phyloP scores from a whole-genome alignment of 2,797 vertebrate species.

The Borostomias antarcticus region DNA sequence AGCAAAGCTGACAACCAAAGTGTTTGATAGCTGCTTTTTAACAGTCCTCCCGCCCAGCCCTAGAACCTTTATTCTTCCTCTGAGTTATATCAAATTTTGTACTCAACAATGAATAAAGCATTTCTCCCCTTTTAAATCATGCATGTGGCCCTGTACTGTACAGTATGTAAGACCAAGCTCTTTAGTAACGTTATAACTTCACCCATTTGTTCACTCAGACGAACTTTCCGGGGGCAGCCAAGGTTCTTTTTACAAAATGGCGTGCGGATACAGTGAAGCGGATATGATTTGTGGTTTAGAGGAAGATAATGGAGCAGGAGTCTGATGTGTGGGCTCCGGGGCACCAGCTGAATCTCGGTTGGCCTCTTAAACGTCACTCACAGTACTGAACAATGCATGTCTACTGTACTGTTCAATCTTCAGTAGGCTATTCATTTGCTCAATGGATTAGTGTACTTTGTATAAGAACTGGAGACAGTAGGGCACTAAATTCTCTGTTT shows the following conservation, averaged over 20 bases:
- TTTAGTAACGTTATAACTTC: neutral
- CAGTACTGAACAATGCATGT: no score
- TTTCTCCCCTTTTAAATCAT: conserved; percentile 1
- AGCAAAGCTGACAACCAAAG: neutral
- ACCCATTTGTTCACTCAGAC: conserved; percentile 1
- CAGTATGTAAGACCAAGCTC: neutral
- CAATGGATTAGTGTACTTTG: no score
- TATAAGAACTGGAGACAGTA: no score
- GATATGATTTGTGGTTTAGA: neutral
- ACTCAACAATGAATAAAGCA: conserved; percentile 9
- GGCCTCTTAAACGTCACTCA: neutral
- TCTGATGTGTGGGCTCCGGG: neutral
- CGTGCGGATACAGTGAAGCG: neutral
- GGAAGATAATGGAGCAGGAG: neutral
- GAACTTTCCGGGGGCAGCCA: neutral
- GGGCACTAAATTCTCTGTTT: no score
- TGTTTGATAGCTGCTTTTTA: neutral
- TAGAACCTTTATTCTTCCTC: neutral
- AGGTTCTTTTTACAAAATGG: neutral
- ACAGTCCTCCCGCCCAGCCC: neutral
- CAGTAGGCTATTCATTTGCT: no score
- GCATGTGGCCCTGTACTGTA: neutral
- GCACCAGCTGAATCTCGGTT: neutral
- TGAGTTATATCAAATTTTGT: conserved; percentile 11
- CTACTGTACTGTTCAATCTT: no score